Percentiles rank a stretch among this genome's conserved stretches.
Conservation (phyloP, 2,888 invertebrate species). For the Hypolimnas misippus region DNA sequence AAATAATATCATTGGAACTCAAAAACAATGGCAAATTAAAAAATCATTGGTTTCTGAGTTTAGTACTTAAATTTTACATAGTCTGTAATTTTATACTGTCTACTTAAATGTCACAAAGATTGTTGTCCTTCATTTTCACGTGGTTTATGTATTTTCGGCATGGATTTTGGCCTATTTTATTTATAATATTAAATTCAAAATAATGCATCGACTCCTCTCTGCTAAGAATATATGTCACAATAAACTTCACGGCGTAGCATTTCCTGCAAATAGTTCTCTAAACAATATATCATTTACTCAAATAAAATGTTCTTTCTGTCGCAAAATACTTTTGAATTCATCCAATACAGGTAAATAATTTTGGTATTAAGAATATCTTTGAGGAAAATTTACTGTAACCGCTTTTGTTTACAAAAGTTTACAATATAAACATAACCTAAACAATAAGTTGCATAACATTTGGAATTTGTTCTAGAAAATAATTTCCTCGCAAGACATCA, state of each 20-base stretch:
- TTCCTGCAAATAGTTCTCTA: slow-evolving; percentile 55
- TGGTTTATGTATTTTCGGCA: slow-evolving; percentile 55
- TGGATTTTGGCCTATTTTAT: slow-evolving; percentile 49
- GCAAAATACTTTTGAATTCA: slow-evolving; percentile 64
- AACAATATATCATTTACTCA: slow-evolving; percentile 54
- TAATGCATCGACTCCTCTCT: slow-evolving; percentile 76
- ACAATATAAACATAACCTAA: slow-evolving; percentile 54
- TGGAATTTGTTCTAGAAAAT: slow-evolving; percentile 62
- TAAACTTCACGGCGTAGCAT: slow-evolving; percentile 62
- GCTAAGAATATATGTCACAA: slow-evolving; percentile 72
- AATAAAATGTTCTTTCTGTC: slow-evolving; percentile 77
- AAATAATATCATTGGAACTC: no score
- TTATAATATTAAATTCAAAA: slow-evolving; percentile 51
- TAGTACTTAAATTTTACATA: not conserved
- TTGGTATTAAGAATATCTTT: not conserved
- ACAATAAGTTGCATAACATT: slow-evolving; percentile 70
- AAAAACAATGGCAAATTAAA: no score
- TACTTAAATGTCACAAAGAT: slow-evolving; percentile 6
- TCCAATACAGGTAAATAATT: slow-evolving; percentile 61
- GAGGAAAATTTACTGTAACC: not conserved
- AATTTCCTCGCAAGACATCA: slow-evolving; percentile 63
- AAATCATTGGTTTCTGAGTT: no score
- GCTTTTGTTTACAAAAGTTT: not conserved
- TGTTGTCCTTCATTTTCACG: slow-evolving; percentile 40
- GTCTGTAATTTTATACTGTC: not conserved